Conservation (phyloP, 2,797 vertebrate genomes). For the Onychomys arenicola region DNA sequence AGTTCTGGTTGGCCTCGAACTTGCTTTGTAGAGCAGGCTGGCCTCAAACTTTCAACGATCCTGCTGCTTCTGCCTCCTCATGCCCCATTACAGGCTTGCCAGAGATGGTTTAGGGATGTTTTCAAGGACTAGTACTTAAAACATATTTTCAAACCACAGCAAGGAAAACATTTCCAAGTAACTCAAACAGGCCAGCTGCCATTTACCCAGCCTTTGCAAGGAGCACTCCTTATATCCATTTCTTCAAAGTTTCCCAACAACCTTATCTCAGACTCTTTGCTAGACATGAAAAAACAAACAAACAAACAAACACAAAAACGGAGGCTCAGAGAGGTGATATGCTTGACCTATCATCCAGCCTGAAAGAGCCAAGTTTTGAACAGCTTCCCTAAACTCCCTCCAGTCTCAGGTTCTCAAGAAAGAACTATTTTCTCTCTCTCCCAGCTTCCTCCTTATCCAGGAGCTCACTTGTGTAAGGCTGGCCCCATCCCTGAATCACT, state of each 20-base stretch:
- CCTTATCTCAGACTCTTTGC: background rate
- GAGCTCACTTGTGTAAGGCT: too few species aligned
- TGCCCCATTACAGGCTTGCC: background rate
- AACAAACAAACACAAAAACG: too few species aligned
- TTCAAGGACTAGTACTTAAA: background rate
- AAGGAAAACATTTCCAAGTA: background rate
- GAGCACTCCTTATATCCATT: background rate
- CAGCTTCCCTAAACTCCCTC: background rate
- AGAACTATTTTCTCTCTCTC: background rate
- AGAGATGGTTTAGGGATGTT: background rate
- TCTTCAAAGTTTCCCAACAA: background rate
- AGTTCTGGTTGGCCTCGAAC: background rate
- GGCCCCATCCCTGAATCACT: background rate
- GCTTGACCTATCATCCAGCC: background rate
- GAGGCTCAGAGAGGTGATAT: background rate
- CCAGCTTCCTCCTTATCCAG: background rate
- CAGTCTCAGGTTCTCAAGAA: too few species aligned
- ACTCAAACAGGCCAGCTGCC: background rate
- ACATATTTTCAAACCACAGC: background rate
- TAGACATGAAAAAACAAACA: background rate
- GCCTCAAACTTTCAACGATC: background rate
- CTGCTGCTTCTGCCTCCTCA: background rate
- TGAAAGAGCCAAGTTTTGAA: background rate
- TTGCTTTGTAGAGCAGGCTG: background rate
- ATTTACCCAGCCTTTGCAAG: background rate